Evolutionary conservation across 92 coral and sea anemone species (phyloP).

Genomic region (Phenganax marumi): DNA sequence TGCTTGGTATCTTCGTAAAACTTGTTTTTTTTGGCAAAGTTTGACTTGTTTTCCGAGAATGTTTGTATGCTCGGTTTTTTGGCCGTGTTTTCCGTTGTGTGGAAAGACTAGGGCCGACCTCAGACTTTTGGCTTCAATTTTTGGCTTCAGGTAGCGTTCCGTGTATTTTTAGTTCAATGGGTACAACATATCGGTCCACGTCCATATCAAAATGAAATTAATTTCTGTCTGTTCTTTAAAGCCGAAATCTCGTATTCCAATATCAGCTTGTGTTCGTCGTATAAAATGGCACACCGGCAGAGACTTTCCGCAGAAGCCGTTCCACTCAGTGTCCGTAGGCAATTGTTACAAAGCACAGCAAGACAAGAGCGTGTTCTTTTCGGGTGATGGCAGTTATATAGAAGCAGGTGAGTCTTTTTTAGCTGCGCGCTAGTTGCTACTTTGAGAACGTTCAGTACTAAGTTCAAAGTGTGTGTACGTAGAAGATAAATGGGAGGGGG

Average conservation of each 20-base stretch:
- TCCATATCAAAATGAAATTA: not conserved
- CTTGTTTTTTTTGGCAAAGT: too few relatives aligned
- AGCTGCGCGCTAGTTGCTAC: not conserved
- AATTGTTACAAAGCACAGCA: constrained; percentile 43
- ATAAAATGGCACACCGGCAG: constrained; percentile 33
- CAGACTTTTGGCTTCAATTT: too few relatives aligned
- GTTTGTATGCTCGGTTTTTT: too few relatives aligned
- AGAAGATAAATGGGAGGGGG: not conserved
- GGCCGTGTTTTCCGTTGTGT: too few relatives aligned
- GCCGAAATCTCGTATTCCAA: not conserved
- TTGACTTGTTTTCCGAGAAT: too few relatives aligned
- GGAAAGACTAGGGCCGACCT: too few relatives aligned
- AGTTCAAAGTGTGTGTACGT: not conserved
- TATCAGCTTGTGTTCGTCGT: constrained; percentile 34
- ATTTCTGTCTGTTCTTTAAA: constrained; percentile 8
- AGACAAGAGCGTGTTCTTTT: constrained; percentile 53
- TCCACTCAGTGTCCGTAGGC: not conserved
- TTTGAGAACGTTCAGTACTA: not conserved
- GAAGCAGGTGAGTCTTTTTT: not conserved
- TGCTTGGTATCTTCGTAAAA: too few relatives aligned
- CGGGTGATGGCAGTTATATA: constrained; percentile 25
- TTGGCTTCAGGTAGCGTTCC: too few relatives aligned
- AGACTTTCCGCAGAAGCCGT: constrained; percentile 13
- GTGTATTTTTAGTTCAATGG: too few relatives aligned
- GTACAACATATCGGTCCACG: too few relatives aligned